These are phyloP conservation scores for Pardalotus punctatus DNA, from an alignment of 2,113 vertebrate species.

Conservation along the genomic window DNA sequence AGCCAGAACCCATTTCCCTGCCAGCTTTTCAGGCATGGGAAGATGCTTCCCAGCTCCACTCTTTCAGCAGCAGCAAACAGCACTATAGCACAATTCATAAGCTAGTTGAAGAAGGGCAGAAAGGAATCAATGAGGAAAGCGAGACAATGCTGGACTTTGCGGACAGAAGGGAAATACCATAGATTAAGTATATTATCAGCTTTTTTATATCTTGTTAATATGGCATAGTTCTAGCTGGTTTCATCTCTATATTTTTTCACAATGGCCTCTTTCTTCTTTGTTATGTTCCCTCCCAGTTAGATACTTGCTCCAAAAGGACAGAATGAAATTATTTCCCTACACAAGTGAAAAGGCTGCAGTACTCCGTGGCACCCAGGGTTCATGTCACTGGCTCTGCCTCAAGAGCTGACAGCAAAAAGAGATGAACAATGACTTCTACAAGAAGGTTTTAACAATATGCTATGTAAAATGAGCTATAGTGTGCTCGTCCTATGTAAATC, in stretches of 20 bases:
- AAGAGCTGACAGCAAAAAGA: neutral
- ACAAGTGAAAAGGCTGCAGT: neutral
- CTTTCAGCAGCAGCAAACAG: constrained; percentile 67
- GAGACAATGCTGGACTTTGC: constrained; percentile 70
- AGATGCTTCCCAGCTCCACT: constrained; percentile 80
- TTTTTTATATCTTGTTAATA: neutral
- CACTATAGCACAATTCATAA: constrained; percentile 85
- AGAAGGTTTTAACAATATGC: neutral
- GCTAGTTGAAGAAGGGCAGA: constrained; percentile 75
- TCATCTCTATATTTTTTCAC: neutral
- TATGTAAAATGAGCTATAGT: neutral
- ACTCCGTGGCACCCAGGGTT: neutral
- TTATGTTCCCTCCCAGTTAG: neutral
- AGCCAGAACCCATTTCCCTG: constrained; percentile 69
- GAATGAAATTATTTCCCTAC: neutral
- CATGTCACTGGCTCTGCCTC: neutral
- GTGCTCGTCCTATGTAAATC: neutral
- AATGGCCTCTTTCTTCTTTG: neutral
- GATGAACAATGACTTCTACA: neutral
- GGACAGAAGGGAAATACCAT: constrained; percentile 54
- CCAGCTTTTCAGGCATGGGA: constrained; percentile 81
- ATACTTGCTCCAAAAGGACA: neutral
- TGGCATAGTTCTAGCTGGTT: neutral
- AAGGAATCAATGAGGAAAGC: constrained; percentile 60
- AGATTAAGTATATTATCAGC: neutral